These are phyloP conservation scores for Acrobasis consociella DNA, from an alignment of 2,888 invertebrate species.

Conservation along the genomic window DNA sequence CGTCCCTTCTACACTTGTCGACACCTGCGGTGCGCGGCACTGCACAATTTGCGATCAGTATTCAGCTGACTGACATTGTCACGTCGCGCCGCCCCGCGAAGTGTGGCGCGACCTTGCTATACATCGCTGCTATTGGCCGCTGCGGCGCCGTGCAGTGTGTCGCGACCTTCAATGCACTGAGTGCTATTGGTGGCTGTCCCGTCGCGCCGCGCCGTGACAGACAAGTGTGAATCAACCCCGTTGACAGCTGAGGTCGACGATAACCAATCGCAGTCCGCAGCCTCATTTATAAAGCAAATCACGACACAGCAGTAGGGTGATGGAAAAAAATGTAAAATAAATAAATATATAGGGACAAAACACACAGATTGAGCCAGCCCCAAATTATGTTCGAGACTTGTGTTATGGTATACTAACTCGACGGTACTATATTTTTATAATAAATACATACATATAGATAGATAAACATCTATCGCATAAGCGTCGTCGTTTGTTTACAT, in stretches of 20 bases:
- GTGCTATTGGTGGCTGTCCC: constrained; percentile 5
- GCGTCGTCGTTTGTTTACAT: too few species aligned
- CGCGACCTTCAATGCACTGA: background rate
- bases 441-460: too few species aligned
- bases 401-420: too few species aligned
- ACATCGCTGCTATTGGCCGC: constrained; percentile 1
- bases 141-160: background rate
- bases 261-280: background rate
- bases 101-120: background rate
- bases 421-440: too few species aligned
- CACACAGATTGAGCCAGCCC: too few species aligned
- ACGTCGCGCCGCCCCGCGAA: constrained; percentile 20
- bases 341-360: too few species aligned
- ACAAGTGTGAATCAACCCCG: background rate
- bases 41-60: background rate
- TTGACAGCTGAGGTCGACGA: background rate
- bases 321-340: too few species aligned
- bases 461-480: too few species aligned
- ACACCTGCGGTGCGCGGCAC: background rate
- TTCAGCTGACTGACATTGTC: background rate
- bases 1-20: background rate
- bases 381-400: too few species aligned
- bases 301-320: too few species aligned
- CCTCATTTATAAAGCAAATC: background rate
- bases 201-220: background rate